Conservation (phyloP, 2,888 invertebrate species). For the Drosophila emarginata region DNA sequence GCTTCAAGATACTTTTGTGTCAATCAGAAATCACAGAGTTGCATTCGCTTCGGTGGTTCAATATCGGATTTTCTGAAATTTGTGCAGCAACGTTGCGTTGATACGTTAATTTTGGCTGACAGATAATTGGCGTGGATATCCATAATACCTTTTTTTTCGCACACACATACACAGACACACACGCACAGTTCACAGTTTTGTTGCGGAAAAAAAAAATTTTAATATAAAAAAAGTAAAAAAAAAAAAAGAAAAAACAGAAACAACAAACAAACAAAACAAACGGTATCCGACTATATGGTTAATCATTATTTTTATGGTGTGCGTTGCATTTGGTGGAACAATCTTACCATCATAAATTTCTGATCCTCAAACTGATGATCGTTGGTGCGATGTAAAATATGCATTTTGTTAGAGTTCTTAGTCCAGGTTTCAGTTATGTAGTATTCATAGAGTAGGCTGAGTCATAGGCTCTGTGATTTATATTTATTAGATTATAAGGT, state of each 20-base stretch:
- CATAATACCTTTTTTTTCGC: conserved; percentile 7
- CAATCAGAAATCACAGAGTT: conserved; percentile 68
- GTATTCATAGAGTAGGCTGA: conserved; percentile 46
- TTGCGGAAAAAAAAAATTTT: not conserved
- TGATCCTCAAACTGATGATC: conserved; percentile 83
- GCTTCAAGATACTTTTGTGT: conserved; percentile 65
- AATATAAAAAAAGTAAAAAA: conserved; percentile 1
- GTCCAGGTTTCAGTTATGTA: conserved; percentile 24
- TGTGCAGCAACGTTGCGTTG: conserved; percentile 41
- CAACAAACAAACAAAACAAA: not conserved
- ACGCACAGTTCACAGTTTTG: not conserved
- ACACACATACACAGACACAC: not conserved
- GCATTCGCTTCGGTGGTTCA: conserved; percentile 49
- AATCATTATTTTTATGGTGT: not conserved
- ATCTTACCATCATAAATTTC: conserved; percentile 83
- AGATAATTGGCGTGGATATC: conserved; percentile 59
- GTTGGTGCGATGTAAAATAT: conserved; percentile 82
- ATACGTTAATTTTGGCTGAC: conserved; percentile 59
- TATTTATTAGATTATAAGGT: conserved; percentile 24
- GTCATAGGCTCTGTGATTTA: conserved; percentile 20
- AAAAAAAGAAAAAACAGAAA: not conserved
- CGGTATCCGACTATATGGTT: not conserved
- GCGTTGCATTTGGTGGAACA: not conserved
- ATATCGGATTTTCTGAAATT: conserved; percentile 57
- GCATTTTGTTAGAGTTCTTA: conserved; percentile 69